A percentile compares a stretch with the other conserved stretches of the same genome.
Evolutionary conservation across 2,888 invertebrate genomes (phyloP).

Genomic region (Hipparchia semele): DNA sequence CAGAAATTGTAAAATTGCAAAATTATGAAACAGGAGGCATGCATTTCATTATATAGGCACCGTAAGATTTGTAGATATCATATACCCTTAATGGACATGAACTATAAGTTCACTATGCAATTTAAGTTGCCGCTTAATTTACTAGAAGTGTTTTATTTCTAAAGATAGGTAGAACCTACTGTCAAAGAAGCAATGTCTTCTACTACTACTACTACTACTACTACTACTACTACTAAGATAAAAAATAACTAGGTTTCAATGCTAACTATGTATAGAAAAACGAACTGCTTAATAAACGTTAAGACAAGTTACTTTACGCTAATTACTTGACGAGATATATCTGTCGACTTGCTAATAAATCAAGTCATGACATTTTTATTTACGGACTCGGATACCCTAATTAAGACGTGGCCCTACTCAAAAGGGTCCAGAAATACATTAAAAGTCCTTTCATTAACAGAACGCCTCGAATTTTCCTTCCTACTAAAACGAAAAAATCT

Average conservation of each 20-base stretch:
- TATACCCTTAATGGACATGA: too few species aligned
- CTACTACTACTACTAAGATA: not conserved
- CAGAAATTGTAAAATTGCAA: not conserved
- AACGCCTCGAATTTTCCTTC: conserved; percentile 43
- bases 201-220: too few species aligned
- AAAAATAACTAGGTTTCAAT: not conserved
- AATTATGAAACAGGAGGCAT: not conserved
- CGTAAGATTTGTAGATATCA: too few species aligned
- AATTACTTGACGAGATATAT: conserved; percentile 39
- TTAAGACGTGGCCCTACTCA: conserved; percentile 62
- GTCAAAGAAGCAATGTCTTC: too few species aligned
- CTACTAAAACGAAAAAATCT: conserved; percentile 32
- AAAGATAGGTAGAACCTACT: too few species aligned
- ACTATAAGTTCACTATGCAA: too few species aligned
- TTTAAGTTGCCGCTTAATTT: too few species aligned
- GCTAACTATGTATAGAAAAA: not conserved
- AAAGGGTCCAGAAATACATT: conserved; percentile 59
- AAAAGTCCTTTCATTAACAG: conserved; percentile 56
- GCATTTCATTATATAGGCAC: too few species aligned
- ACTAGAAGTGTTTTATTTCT: too few species aligned
- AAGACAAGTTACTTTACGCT: conserved; percentile 29
- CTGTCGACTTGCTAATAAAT: conserved; percentile 40
- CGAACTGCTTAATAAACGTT: conserved; percentile 16
- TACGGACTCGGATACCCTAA: conserved; percentile 48
- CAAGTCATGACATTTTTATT: conserved; percentile 50